Percentiles rank a stretch among this genome's conserved stretches.
Evolutionary conservation across 2,888 invertebrate species (phyloP).

Genomic region (Steinernema hermaphroditum): DNA sequence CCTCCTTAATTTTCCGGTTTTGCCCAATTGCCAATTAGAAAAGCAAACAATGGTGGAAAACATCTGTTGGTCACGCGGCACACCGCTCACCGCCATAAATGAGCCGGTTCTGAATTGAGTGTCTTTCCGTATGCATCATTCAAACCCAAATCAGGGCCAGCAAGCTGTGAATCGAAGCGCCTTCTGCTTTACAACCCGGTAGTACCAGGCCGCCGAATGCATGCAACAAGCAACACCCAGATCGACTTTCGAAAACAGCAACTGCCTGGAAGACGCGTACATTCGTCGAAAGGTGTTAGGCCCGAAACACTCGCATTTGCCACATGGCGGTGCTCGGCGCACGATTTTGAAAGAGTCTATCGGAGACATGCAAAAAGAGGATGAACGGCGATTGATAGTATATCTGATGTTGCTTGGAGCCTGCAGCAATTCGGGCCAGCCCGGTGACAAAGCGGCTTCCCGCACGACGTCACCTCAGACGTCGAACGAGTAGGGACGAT

Average conservation of each 20-base stretch:
- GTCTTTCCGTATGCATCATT: neutral
- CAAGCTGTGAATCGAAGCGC: neutral
- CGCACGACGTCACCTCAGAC: conserved; percentile 20
- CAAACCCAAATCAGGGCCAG: neutral
- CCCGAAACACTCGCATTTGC: too few relatives aligned
- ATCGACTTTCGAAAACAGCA: conserved; percentile 9
- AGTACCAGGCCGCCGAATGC: neutral
- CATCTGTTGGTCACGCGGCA: conserved; percentile 10
- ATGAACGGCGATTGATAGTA: too few relatives aligned
- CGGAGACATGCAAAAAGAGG: too few relatives aligned
- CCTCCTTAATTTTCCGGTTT: conserved; percentile 21
- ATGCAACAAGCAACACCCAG: conserved; percentile 1
- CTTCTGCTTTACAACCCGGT: conserved; percentile 1
- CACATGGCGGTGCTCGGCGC: too few relatives aligned
- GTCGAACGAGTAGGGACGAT: conserved; percentile 5
- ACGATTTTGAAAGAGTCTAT: too few relatives aligned
- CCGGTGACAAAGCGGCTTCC: neutral
- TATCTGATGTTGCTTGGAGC: too few relatives aligned
- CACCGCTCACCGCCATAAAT: neutral
- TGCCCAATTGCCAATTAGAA: conserved; percentile 21
- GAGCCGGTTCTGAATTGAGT: conserved; percentile 17
- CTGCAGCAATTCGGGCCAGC: neutral
- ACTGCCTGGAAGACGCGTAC: neutral
- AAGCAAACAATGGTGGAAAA: conserved; percentile 13
- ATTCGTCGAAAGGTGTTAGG: too few relatives aligned